A percentile compares a stretch with the other conserved stretches of the same genome.
phyloP scores from a whole-genome alignment of 2,888 invertebrate genomes.

The Dolomedes plantarius region DNA sequence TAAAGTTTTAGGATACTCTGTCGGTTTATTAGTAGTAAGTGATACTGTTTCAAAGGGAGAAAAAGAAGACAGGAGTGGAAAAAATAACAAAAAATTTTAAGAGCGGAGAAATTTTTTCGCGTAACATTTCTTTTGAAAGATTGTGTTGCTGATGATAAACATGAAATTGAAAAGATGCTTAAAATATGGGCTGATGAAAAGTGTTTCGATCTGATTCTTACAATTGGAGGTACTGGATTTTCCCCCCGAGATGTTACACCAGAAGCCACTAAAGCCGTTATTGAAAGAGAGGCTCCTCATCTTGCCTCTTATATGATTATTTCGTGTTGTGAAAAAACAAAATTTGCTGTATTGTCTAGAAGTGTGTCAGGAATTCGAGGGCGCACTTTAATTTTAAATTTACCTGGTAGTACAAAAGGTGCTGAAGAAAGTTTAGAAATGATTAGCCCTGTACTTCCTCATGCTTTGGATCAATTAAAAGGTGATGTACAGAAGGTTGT shows the following conservation, averaged over 20 bases:
- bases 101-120: background rate
- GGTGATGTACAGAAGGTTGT: constrained; percentile 81
- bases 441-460: constrained; percentile 84
- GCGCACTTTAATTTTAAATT: constrained; percentile 69
- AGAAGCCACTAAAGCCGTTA: constrained; percentile 84
- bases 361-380: constrained; percentile 58
- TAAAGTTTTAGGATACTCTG: background rate
- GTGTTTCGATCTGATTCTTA: constrained; percentile 84
- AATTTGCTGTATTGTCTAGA: constrained; percentile 91
- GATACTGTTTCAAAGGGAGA: constrained; percentile 35
- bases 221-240: constrained; percentile 97
- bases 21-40: constrained; percentile 38
- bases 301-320: constrained; percentile 84
- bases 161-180: constrained; percentile 79
- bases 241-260: constrained; percentile 96
- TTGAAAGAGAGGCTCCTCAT: constrained; percentile 81
- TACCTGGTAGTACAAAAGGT: constrained; percentile 70
- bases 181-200: constrained; percentile 81
- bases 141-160: constrained; percentile 27
- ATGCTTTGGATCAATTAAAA: constrained; percentile 87
- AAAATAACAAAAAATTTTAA: constrained; percentile 4
- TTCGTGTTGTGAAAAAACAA: constrained; percentile 87
- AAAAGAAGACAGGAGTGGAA: constrained; percentile 46
- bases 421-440: constrained; percentile 85
- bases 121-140: background rate